phyloP scores from a whole-genome alignment of 2,888 invertebrate genomes.

The Branchipolynoe longqiensis region DNA sequence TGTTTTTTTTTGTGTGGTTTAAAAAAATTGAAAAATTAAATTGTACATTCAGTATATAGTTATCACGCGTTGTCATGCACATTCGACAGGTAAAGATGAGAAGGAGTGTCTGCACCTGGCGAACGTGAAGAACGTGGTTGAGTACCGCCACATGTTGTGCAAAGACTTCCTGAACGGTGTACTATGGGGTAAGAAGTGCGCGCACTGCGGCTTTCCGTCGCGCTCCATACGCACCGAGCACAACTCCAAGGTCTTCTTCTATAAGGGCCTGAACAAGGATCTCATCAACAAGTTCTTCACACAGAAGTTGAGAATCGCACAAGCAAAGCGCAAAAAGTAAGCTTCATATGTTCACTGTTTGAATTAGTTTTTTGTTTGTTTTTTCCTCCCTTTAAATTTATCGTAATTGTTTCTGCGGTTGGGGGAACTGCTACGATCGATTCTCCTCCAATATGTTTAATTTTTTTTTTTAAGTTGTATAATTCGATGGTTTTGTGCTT shows the following conservation, averaged over 20 bases:
- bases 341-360: neutral
- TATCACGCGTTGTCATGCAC: no score
- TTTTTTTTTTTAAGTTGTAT: no score
- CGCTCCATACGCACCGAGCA: slow-evolving; percentile 71
- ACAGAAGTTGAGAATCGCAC: neutral
- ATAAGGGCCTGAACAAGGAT: slow-evolving; percentile 58
- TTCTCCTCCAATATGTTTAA: no score
- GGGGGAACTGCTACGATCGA: no score
- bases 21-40: no score
- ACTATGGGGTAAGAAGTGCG: slow-evolving; percentile 67
- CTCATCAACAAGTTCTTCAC: slow-evolving; percentile 4
- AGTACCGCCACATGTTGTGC: slow-evolving; percentile 70
- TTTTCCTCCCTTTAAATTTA: no score
- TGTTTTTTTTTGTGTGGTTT: no score
- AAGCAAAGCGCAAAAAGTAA: slow-evolving; percentile 11
- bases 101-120: slow-evolving; percentile 3
- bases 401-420: no score
- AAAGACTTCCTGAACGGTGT: slow-evolving; percentile 71
- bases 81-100: slow-evolving; percentile 14
- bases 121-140: slow-evolving; percentile 75
- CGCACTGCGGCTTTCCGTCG: slow-evolving; percentile 69
- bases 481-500: no score
- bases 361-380: neutral
- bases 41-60: neutral
- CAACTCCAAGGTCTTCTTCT: slow-evolving; percentile 70